A percentile compares a stretch with the other conserved stretches of the same genome.
phyloP scores from a whole-genome alignment of 2,113 vertebrate species.

The Sylvia atricapilla region DNA sequence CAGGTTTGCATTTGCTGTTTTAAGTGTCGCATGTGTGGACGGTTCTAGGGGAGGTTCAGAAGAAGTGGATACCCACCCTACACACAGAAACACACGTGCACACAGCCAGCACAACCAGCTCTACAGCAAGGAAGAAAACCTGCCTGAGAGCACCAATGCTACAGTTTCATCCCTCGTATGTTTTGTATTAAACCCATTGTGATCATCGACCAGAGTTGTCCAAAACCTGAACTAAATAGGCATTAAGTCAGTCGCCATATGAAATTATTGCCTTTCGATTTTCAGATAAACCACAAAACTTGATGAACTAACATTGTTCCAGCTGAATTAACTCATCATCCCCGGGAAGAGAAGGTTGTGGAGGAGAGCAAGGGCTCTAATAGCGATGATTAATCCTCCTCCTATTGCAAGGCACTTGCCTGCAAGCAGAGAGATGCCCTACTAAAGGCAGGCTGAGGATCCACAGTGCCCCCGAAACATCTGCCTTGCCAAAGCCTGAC shows the following conservation, averaged over 20 bases:
- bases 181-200: neutral
- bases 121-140: neutral
- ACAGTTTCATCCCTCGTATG: neutral
- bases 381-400: slow-evolving; percentile 54
- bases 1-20: slow-evolving; percentile 57
- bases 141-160: neutral
- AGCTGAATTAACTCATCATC: slow-evolving; percentile 72
- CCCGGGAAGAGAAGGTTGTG: slow-evolving; percentile 39
- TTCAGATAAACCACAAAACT: slow-evolving; percentile 69
- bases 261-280: slow-evolving; percentile 70
- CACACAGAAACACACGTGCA: neutral
- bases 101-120: neutral
- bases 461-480: neutral
- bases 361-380: slow-evolving; percentile 2
- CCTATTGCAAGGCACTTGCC: neutral
- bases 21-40: slow-evolving; percentile 4
- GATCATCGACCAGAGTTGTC: slow-evolving; percentile 9
- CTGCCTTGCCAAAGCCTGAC: neutral
- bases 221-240: slow-evolving; percentile 57
- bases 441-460: neutral
- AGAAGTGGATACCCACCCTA: neutral
- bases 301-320: slow-evolving; percentile 69
- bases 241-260: slow-evolving; percentile 58
- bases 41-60: neutral
- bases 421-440: neutral